Conservation (phyloP, 64 coral and sea anemone genomes). For the Porites lutea region DNA sequence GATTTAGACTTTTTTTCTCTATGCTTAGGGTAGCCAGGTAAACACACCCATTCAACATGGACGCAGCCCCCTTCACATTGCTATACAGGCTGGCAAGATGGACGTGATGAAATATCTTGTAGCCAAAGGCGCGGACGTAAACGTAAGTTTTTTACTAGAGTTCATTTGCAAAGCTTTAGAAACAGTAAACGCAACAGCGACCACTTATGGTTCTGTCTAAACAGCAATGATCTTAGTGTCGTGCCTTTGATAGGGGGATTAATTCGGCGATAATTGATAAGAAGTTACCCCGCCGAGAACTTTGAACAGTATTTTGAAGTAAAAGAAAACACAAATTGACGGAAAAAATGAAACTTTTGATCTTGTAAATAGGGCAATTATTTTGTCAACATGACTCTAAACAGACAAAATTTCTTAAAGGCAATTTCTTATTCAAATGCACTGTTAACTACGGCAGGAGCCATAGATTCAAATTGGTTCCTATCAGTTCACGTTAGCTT, state of each 20-base stretch:
- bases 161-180: conserved; percentile 10
- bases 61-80: conserved; percentile 49
- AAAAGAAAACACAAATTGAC: not conserved
- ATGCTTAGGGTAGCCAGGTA: conserved; percentile 38
- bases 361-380: not conserved
- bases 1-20: conserved; percentile 17
- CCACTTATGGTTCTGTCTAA: not conserved
- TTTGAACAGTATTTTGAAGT: not conserved
- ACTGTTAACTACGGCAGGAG: not conserved
- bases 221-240: not conserved
- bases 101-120: conserved; percentile 44
- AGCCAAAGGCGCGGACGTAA: conserved; percentile 41
- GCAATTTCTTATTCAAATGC: conserved; percentile 4
- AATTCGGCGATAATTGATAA: not conserved
- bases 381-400: not conserved
- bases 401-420: not conserved
- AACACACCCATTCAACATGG: conserved; percentile 62
- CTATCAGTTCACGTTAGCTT: not conserved
- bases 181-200: conserved; percentile 5
- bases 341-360: not conserved
- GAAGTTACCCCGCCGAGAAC: not conserved
- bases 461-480: not conserved
- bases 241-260: not conserved
- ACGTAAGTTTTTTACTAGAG: conserved; percentile 53
- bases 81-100: conserved; percentile 35